Base-by-base conservation (phyloP, 2,797 vertebrate genomes). In the Ceryle rudis region DNA sequence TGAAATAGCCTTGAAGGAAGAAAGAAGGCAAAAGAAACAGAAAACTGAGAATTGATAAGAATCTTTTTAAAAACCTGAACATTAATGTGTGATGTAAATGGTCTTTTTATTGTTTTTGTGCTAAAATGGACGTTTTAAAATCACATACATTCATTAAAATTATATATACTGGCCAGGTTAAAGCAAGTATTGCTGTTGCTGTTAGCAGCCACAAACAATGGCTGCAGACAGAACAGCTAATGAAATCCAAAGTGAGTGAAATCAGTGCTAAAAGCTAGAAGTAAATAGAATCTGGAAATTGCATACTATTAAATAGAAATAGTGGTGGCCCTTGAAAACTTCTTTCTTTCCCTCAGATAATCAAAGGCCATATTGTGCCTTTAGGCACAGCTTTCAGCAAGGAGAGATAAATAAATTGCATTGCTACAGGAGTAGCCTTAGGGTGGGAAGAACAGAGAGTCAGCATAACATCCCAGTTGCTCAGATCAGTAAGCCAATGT, bases 341-440 rank as follows among this genome's bases (percentile, higher is more conserved):
- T 11, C 3, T 10, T 81, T 78, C 92, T 81, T 67, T 52, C 39
- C 90, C 31, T 65, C 39, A 42, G 18, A 74, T 89, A 94, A 97
- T 93, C 94, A 96, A 94, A 96, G 90, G 81, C 83, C 39, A 33
- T 65, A 46, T 62, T 75, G 60, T 89, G 84, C 92, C 93, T 90
- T 51, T 44, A 85, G 92, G 95, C 73, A 54, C 54, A 89, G 74
- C 95, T 93, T 89, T 93, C 83, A 91, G 89, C 83, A 69, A 89
- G 88, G 74, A 93, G 69, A 74, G 71, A 47, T 44, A 47, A 89
- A 89, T 86, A 85, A 86, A 90, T 82, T 17, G 52, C 44, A 19
- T 42, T 75, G 88, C 93, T 83, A 35, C 35, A 35, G 77, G 94
- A 93, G 47, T 47, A 92, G 90, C 90, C 77, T 67, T 54, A 64